Evolutionary conservation across 2,797 vertebrate species (phyloP).

Genomic region (Limnodromus scolopaceus): DNA sequence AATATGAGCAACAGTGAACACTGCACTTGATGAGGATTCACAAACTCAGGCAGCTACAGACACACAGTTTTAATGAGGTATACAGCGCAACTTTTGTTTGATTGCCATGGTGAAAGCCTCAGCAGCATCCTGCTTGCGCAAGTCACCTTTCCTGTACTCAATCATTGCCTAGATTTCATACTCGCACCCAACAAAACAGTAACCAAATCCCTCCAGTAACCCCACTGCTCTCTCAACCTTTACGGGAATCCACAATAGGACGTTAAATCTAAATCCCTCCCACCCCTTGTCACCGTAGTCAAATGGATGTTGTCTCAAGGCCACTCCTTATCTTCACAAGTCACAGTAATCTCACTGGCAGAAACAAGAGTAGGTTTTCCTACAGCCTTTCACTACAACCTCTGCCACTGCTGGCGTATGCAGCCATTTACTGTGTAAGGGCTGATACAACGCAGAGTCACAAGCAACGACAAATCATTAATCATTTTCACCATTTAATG

Average conservation of each 20-base stretch:
- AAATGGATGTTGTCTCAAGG: background rate
- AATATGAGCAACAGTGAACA: background rate
- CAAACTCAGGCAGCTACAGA: background rate
- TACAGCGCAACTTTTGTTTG: background rate
- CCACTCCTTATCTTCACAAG: background rate
- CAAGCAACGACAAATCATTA: background rate
- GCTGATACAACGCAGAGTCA: background rate
- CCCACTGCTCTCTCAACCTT: background rate
- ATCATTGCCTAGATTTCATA: background rate
- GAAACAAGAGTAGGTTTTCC: background rate
- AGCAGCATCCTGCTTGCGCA: background rate
- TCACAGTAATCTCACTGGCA: background rate
- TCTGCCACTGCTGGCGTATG: accelerated
- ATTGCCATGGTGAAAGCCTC: background rate
- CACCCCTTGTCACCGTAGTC: accelerated
- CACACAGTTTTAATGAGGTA: background rate
- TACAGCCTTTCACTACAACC: background rate
- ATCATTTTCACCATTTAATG: background rate
- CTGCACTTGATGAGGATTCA: constrained; percentile 2
- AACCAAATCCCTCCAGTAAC: background rate
- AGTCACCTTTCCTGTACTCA: background rate
- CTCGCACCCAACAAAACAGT: background rate
- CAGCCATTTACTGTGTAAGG: accelerated
- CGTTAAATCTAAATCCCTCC: background rate
- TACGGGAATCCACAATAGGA: background rate